Percentiles rank a stretch among this genome's conserved stretches.
These are phyloP conservation scores for Catamblyrhynchus diadema DNA, from an alignment of 2,797 vertebrate genomes.

Conservation along the genomic window DNA sequence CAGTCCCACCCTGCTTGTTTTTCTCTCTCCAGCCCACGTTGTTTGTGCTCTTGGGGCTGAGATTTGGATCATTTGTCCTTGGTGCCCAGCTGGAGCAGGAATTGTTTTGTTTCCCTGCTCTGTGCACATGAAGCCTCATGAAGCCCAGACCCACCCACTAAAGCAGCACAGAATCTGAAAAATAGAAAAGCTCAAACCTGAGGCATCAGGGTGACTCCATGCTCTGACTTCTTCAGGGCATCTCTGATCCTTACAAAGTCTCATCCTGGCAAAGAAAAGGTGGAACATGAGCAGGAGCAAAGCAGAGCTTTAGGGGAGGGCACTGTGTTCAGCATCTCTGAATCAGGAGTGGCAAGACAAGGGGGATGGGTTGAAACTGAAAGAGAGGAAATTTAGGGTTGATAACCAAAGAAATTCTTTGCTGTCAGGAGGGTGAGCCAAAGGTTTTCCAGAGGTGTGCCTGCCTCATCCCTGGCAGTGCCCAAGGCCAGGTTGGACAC, in stretches of 20 bases:
- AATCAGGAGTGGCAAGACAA: no score
- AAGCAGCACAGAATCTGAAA: background rate
- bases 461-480: background rate
- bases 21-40: accelerated
- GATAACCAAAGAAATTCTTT: background rate
- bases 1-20: background rate
- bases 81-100: background rate
- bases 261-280: no score
- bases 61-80: background rate
- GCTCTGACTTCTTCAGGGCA: no score
- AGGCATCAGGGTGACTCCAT: no score
- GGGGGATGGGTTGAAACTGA: no score
- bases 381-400: no score
- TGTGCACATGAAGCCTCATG: background rate
- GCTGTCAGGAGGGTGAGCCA: background rate
- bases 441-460: background rate
- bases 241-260: no score
- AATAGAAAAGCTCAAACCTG: no score
- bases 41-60: background rate
- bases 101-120: background rate
- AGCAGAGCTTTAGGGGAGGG: no score
- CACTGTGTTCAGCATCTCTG: no score
- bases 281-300: no score
- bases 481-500: accelerated
- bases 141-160: background rate